Evolutionary conservation across 2,888 invertebrate genomes (phyloP).

Genomic region (Tuberolachnus salignus): DNA sequence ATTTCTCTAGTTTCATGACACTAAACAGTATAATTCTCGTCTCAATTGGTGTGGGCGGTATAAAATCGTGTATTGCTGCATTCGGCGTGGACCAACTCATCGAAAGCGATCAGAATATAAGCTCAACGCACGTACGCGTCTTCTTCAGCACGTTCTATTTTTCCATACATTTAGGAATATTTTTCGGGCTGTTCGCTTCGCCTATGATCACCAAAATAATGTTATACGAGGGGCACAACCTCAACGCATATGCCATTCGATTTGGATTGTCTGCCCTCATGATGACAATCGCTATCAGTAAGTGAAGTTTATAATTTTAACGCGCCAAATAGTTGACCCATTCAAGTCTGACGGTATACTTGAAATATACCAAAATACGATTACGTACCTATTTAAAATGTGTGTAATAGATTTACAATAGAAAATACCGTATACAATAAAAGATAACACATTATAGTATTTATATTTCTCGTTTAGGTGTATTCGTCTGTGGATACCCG

Average conservation of each 20-base stretch:
- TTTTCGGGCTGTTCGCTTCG: constrained; percentile 73
- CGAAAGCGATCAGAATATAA: constrained; percentile 7
- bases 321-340: background rate
- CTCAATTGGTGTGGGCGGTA: constrained; percentile 68
- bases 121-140: constrained; percentile 62
- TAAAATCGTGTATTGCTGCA: constrained; percentile 85
- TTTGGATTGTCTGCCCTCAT: constrained; percentile 79
- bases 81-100: constrained; percentile 77
- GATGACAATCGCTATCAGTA: constrained; percentile 74
- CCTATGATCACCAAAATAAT: constrained; percentile 74
- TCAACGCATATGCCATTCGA: constrained; percentile 72
- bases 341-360: background rate
- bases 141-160: constrained; percentile 87
- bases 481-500: constrained; percentile 74
- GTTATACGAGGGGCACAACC: constrained; percentile 72
- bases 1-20: background rate
- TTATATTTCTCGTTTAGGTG: constrained; percentile 60
- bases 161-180: constrained; percentile 75
- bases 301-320: constrained; percentile 57
- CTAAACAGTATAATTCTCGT: constrained; percentile 23
- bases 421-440: background rate
- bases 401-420: background rate
- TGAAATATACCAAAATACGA: background rate
- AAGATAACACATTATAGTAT: no score
- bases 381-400: background rate